Base-by-base conservation (phyloP, 2,797 vertebrate genomes). In the Avahi laniger region DNA sequence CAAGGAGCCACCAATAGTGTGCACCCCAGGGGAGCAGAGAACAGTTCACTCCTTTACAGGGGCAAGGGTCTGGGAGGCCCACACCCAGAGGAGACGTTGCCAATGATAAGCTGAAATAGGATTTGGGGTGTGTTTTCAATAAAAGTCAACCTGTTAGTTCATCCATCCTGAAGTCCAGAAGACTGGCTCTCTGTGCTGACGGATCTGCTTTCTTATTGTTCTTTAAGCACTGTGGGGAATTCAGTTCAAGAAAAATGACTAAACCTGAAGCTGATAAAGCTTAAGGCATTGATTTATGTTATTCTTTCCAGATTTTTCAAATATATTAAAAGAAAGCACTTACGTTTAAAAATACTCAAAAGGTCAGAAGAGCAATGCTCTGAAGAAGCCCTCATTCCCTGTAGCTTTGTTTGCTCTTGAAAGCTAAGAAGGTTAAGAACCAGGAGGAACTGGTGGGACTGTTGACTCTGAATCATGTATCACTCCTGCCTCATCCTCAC, bases 81-180 rank as follows among this genome's bases (percentile, higher is more conserved):
- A 26, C 4, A 79, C 78, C 67, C 2, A 79, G 80, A 72, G 69
- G 65, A 86, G 46, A 95, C 96, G 70, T 93, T 96, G 96, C 97
- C 97, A 97, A 97, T 96, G 33, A 96, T 95, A 98, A 97, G 59
- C 90, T 92, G 57, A 67, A 82, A 92, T 13, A 65, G 96, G 89
- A 96, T 97, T 97, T 85, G 84, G 61, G 96, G 59, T 91, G 97
- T 97, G 80, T 95, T 98, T 97, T 97, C 94, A 97, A 96, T 94
- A 83, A 93, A 73, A 86, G 97, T 96, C 96, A 6, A 93, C 91
- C 91, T 73, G 92, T 72, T 93, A 96, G 89, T 97, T 97, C 54
- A 59, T 54, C 50, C 91, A 90, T 89, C 95, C 89, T 65, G 76
- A 96, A 96, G 89, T 94, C 95, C 95, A 69, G 79, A 67, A 97